A percentile compares a stretch with the other conserved stretches of the same genome.
These are phyloP conservation scores for Myrmecophaga tridactyla DNA, from an alignment of 2,113 vertebrate genomes.

Conservation along the genomic window DNA sequence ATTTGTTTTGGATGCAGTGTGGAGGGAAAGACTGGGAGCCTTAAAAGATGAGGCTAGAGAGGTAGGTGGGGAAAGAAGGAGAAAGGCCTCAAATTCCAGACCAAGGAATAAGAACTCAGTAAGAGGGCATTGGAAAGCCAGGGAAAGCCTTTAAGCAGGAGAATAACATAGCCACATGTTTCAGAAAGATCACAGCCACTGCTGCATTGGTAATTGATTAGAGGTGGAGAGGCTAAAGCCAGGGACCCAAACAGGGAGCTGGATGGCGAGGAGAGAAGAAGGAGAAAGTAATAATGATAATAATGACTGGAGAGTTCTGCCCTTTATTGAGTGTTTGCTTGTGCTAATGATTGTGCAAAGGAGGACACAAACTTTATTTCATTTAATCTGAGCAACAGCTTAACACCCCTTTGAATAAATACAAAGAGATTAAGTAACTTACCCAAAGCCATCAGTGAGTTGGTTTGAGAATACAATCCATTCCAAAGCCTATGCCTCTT, in stretches of 20 bases:
- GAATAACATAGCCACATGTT: neutral
- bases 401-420: neutral
- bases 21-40: neutral
- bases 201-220: neutral
- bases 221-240: neutral
- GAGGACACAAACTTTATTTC: neutral
- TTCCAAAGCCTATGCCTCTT: neutral
- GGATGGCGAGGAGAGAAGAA: neutral
- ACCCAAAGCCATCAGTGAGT: neutral
- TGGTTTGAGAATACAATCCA: neutral
- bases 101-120: neutral
- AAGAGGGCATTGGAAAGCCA: neutral
- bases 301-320: rapidly evolving
- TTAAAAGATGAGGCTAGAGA: neutral
- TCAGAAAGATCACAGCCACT: neutral
- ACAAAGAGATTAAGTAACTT: neutral
- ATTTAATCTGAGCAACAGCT: neutral
- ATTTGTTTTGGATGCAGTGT: neutral
- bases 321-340: neutral
- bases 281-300: neutral
- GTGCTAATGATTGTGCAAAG: neutral
- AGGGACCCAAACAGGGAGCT: neutral
- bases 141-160: neutral
- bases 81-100: neutral
- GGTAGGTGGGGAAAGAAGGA: neutral